Evolutionary conservation across 2,888 invertebrate species (phyloP).

Genomic region (Graphium colonna): DNA sequence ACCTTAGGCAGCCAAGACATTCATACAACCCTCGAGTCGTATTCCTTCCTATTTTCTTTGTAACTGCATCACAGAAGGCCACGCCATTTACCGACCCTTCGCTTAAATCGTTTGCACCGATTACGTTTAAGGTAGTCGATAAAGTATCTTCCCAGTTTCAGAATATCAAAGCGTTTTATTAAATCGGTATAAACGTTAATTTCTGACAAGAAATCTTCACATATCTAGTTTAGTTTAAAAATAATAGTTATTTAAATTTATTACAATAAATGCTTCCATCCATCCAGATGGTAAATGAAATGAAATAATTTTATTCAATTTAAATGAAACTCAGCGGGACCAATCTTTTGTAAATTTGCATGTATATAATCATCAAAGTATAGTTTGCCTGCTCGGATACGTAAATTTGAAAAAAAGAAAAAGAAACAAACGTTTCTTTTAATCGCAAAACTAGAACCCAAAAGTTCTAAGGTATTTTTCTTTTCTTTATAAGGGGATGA

Average conservation of each 20-base stretch:
- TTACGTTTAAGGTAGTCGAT: constrained; percentile 24
- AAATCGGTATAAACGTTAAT: neutral
- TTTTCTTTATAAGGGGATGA: no score
- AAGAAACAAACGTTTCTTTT: no score
- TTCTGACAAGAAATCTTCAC: neutral
- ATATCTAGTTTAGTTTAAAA: neutral
- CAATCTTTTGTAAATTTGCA: no score
- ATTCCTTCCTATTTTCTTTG: constrained; percentile 29
- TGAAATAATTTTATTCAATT: neutral
- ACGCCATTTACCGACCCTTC: constrained; percentile 45
- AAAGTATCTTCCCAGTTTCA: neutral
- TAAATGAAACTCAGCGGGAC: no score
- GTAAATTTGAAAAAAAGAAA: no score
- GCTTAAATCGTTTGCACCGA: constrained; percentile 45
- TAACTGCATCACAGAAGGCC: constrained; percentile 32
- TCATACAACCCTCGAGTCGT: constrained; percentile 29
- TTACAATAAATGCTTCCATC: neutral
- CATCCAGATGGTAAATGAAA: neutral
- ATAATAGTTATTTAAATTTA: neutral
- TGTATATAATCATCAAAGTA: no score
- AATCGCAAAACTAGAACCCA: no score
- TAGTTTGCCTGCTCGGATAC: no score
- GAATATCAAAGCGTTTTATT: neutral
- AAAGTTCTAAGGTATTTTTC: no score
- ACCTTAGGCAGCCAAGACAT: constrained; percentile 18